A percentile compares a stretch with the other conserved stretches of the same genome.
phyloP scores from a whole-genome alignment of 2,113 vertebrate species.

The cattle (Bos taurus) region ARS-UCD2.0 NC_037349.1:40567001-40567500 shows the following conservation, averaged over 20 bases:
- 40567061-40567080: not conserved
- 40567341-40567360: not conserved
- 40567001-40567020: not conserved
- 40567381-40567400: not conserved
- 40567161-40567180: not conserved
- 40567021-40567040: not conserved
- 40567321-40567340: not conserved
- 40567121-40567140: not conserved
- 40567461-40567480: not conserved
- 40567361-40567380: not conserved
- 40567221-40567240: accelerated
- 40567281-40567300: not conserved
- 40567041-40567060: not conserved
- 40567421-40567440: not conserved
- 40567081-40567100: not conserved
- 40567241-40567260: not conserved
- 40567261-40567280: not conserved
- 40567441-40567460: not conserved
- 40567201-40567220: not conserved
- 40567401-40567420: not conserved
- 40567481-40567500: not conserved
- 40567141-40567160: not conserved
- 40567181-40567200: not conserved
- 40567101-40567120: not conserved
- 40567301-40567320: not conserved